Percentiles rank a stretch among this genome's conserved stretches.
Conservation (phyloP, 2,888 invertebrate genomes). For the Aleiodes leptofemur region DNA sequence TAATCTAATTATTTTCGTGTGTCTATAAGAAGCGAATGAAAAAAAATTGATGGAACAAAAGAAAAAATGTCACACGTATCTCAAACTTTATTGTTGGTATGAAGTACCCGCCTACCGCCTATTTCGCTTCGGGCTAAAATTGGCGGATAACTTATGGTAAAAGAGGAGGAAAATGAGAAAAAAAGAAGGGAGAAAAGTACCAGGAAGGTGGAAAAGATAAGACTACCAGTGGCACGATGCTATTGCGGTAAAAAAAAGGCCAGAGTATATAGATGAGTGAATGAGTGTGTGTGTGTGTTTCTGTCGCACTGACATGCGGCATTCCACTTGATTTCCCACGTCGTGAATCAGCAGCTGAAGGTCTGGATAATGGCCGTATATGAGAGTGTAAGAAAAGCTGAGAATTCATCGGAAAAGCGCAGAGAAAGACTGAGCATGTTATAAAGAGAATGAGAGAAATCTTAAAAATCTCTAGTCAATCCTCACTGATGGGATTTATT, state of each 20-base stretch:
- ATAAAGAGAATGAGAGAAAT: slow-evolving; percentile 35
- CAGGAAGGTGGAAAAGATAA: not conserved
- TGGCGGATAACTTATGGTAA: slow-evolving; percentile 56
- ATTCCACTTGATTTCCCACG: slow-evolving; percentile 57
- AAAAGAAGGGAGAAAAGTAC: slow-evolving; percentile 8
- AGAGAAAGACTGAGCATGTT: not conserved
- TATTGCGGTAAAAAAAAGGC: not conserved
- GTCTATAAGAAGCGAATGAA: slow-evolving; percentile 28
- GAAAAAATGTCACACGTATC: slow-evolving; percentile 36
- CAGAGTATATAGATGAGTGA: not conserved
- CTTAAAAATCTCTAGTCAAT: slow-evolving; percentile 38
- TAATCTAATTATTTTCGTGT: slow-evolving; percentile 14
- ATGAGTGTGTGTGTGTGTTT: slow-evolving; percentile 4
- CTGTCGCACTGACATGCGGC: slow-evolving; percentile 38
- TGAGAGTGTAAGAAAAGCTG: slow-evolving; percentile 3
- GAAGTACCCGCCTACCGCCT: slow-evolving; percentile 49
- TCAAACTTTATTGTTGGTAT: slow-evolving; percentile 55
- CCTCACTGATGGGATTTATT: slow-evolving; percentile 41
- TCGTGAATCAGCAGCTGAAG: slow-evolving; percentile 53
- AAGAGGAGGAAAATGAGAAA: slow-evolving; percentile 17
- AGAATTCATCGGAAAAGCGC: too few relatives aligned
- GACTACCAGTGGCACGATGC: not conserved
- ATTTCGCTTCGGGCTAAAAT: slow-evolving; percentile 50
- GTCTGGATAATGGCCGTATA: slow-evolving; percentile 39
- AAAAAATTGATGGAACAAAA: slow-evolving; percentile 21